Evolutionary conservation across 1,140 invertebrate genomes (phyloP), one percentile per base, ranked within the genome.

Genomic region (Solenopsis fugax): DNA sequence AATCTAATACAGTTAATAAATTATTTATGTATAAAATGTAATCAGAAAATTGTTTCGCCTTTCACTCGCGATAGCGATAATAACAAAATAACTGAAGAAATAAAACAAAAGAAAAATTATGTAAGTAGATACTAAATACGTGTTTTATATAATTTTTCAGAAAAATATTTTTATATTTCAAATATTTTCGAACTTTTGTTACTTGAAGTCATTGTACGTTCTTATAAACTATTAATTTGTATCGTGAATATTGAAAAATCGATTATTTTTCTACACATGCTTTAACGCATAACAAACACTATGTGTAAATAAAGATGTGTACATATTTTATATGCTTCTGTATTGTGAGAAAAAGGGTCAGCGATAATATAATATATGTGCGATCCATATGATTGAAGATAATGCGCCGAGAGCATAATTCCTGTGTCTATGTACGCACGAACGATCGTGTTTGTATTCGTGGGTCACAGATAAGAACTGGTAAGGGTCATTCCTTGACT

Each of bases 401-500:
- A 92, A 93, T 92, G 77, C 90, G 88, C 60, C 64, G 85, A 92
- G 89, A 87, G 91, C 88, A 92, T 91, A 91, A 92, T 90, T 91
- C 78, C 77, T 87, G 91, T 58, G 45, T 48, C 13, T 82, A 37
- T 73, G 13, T 48, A 21, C 21, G 21, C 13, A n/a, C 4, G 9
- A 37, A 18, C 24, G 21, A 29, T 0, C 9, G 4, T 72, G 4
- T 72, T 45, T 77, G 89, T 89, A 90, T 88, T 90, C 90, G 86
- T 92, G 89, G 92, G 92, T 93, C 89, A 93, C 71, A 80, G 62
- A 93, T 94, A 94, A 89, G 87, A 89, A 90, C 81, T 88, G 77
- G 86, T 89, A 89, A 92, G 90, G 93, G 94, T 95, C 93, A 94
- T 94, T 93, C 90, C 88, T 92, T 91, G 92, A 93, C 92, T 94